Base-by-base conservation (phyloP, 2,113 vertebrate species). In the Periophthalmodon schlosseri region DNA sequence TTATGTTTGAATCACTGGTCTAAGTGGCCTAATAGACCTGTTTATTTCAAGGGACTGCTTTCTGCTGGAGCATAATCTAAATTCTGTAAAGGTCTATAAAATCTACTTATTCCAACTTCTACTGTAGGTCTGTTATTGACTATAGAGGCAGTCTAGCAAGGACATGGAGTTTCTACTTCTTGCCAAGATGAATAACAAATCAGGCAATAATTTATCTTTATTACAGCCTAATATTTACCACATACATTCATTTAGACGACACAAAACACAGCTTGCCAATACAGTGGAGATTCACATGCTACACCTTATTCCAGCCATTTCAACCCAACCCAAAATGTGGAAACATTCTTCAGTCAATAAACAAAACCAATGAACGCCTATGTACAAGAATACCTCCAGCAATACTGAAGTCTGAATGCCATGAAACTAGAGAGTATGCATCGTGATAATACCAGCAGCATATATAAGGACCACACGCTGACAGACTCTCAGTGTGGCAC, bases 351-450 rank as follows among this genome's bases (percentile, higher is more conserved):
- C 21, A 60, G 11, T 23, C 39, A 44, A 60, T 24, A 60, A 60
- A 60, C 16, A 65, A 65, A 65, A 65, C 16, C 63, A 65, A n/a
- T n/a, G 34, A 65, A 44, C 4, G 20, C 16, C 34, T 65, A 65
- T 65, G 3, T 65, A 65, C 63, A 65, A 65, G 2, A n/a, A 65
- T 15, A n/a, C 4, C n/a, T 34, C 10, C 28, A 64, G 61, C 33
- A 18, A 18, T 64, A 64, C 16, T 36, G 33, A 6, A 34, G 16
- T 16, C 33, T 34, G 33, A 20, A 64, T 18, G 33, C 57, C 21
- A n/a, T 10, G n/a, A 23, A 57, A 57, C 18, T 57, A 21, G 7
- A 10, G n/a, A 57, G 10, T 57, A 57, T 16, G 13, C 13, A 24
- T 61, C 1, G 11, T 16, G 52, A 63, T 6, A 33, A 15, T 21